These are phyloP conservation scores for Cheilosia variabilis DNA, from an alignment of 2,888 invertebrate genomes.

Conservation along the genomic window DNA sequence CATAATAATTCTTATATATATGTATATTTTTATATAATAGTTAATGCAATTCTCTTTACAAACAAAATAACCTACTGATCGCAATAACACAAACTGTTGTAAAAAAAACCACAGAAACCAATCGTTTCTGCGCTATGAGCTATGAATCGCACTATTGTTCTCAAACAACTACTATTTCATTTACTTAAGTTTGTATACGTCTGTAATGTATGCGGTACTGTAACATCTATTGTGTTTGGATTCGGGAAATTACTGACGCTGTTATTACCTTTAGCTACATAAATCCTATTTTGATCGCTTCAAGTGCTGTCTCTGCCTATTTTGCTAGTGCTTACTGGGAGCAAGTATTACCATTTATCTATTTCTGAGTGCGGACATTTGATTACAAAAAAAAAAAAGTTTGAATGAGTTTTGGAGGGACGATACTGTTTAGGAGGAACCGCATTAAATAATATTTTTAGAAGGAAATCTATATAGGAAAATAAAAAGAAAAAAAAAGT, in stretches of 20 bases:
- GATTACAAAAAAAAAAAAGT: background rate
- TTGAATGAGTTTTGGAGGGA: slow-evolving; percentile 58
- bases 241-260: background rate
- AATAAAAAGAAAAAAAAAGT: slow-evolving; percentile 18
- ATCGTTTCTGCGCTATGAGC: slow-evolving; percentile 41
- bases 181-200: slow-evolving; percentile 36
- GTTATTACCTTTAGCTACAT: background rate
- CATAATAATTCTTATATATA: slow-evolving; percentile 64
- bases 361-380: slow-evolving; percentile 49
- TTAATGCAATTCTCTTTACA: slow-evolving; percentile 62
- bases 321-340: slow-evolving; percentile 18
- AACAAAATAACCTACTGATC: slow-evolving; percentile 61
- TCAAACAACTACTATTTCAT: slow-evolving; percentile 39
- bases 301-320: slow-evolving; percentile 16
- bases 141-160: slow-evolving; percentile 63
- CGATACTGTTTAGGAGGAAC: slow-evolving; percentile 59
- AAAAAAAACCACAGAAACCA: slow-evolving; percentile 31
- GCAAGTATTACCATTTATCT: slow-evolving; percentile 48
- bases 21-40: slow-evolving; percentile 42
- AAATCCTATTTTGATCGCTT: slow-evolving; percentile 17
- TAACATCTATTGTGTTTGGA: slow-evolving; percentile 13
- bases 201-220: slow-evolving; percentile 4
- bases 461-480: slow-evolving; percentile 28
- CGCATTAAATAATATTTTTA: slow-evolving; percentile 52
- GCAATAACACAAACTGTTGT: slow-evolving; percentile 45